Evolutionary conservation across 2,113 vertebrate genomes (phyloP).

Genomic region (Hemibates koningsi): DNA sequence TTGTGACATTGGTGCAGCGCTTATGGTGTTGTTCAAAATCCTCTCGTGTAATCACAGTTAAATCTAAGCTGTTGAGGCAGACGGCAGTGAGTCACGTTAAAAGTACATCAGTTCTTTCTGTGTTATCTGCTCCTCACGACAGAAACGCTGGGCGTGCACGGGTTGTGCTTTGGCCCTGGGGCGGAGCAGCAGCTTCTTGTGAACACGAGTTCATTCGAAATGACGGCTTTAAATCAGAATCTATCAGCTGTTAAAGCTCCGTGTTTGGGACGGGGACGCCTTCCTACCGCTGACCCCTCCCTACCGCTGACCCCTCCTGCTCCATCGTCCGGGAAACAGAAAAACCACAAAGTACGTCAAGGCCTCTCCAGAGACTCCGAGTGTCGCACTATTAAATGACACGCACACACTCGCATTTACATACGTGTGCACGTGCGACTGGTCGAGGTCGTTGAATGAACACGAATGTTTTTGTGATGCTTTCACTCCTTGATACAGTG

Average conservation of each 20-base stretch:
- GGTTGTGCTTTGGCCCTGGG: background rate
- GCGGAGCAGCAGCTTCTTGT: background rate
- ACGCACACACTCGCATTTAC: background rate
- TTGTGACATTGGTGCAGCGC: background rate
- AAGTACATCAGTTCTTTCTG: background rate
- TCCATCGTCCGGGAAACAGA: background rate
- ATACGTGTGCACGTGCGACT: background rate
- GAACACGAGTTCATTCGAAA: background rate
- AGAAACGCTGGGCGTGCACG: rapidly evolving
- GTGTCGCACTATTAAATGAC: background rate
- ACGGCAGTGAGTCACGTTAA: background rate
- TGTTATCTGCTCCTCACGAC: background rate
- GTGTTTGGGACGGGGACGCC: background rate
- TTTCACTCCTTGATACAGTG: background rate
- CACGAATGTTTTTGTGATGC: background rate
- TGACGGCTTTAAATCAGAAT: background rate
- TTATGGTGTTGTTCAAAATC: background rate
- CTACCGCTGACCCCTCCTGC: background rate
- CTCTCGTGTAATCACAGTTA: background rate
- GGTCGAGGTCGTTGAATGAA: background rate
- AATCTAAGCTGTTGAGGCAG: background rate
- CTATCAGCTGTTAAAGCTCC: background rate
- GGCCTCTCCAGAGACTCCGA: background rate
- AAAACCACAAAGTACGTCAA: slow-evolving; percentile 35
- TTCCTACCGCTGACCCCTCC: background rate